A percentile compares a stretch with the other conserved stretches of the same genome.
phyloP scores from a whole-genome alignment of 2,797 vertebrate species.

The Lithobates pipiens region DNA sequence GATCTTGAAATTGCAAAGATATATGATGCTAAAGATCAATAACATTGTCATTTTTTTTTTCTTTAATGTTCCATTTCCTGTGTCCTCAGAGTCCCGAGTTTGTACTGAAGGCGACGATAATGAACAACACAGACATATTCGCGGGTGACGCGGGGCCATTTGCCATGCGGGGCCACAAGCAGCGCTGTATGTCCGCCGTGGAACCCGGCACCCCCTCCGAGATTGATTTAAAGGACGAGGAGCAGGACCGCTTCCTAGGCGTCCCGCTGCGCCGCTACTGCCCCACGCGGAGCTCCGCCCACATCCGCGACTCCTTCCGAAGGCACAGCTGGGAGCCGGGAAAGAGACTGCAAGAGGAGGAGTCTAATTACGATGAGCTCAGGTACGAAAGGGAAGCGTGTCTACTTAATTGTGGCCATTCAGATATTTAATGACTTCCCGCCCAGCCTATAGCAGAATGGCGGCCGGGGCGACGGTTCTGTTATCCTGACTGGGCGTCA shows the following conservation, averaged over 20 bases:
- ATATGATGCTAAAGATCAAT: too few species aligned
- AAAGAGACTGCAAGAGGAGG: slow-evolving; percentile 65
- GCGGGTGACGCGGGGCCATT: slow-evolving; percentile 36
- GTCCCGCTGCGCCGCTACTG: slow-evolving; percentile 63
- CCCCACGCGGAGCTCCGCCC: slow-evolving; percentile 29
- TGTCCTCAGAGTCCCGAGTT: neutral
- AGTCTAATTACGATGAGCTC: slow-evolving; percentile 63
- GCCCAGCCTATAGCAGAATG: too few species aligned
- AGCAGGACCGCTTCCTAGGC: neutral
- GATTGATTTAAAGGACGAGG: slow-evolving; percentile 35
- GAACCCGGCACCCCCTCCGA: slow-evolving; percentile 46
- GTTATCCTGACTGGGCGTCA: too few species aligned
- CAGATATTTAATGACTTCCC: too few species aligned
- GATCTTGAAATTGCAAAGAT: too few species aligned
- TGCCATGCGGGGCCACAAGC: slow-evolving; percentile 22
- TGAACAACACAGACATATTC: slow-evolving; percentile 49
- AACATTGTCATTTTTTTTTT: too few species aligned
- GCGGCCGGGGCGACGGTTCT: too few species aligned
- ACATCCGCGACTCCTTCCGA: slow-evolving; percentile 73
- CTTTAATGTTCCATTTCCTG: neutral
- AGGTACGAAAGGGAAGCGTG: slow-evolving; percentile 64
- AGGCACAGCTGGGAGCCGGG: slow-evolving; percentile 85
- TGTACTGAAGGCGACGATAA: neutral
- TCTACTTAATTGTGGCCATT: too few species aligned
- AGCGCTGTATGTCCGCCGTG: slow-evolving; percentile 58